Evolutionary conservation across 2,888 invertebrate genomes (phyloP), one percentile per base, ranked within the genome.

Genomic region (Parnassius orleans): DNA sequence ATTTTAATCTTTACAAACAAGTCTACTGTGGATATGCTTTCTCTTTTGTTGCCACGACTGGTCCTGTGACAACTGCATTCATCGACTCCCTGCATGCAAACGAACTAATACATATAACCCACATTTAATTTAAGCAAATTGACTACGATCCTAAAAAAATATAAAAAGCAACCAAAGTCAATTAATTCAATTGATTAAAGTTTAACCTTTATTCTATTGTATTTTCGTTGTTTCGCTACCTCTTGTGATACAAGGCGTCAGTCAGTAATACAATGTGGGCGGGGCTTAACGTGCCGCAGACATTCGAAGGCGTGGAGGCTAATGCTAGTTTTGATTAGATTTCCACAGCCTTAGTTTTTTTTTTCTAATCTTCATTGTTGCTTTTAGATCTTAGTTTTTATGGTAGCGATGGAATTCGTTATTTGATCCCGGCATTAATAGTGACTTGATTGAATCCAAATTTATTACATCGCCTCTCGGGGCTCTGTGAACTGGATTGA

Each of bases 321-420:
- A 78, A 83, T 79, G 80, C 84, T 77, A 74, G 80, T 81, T 83
- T 83, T 85, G 87, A 89, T 88, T 88, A 88, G 81, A 85, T 84
- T 85, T 77, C 79, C 77, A 81, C 79, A 80, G 84, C 82, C 84
- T 63, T 83, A 79, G 76, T 80, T 83, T 80, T 78, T 77, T 53
- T n/a, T 81, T 81, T 78, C 77, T 78, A 81, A 79, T 81, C 81
- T 81, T 80, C 78, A 78, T 80, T 82, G 73, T 73, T 73, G 70
- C 64, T 66, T 66, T 67, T 60, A 67, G 68, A 68, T 68, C 66
- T 68, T 41, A 59, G 69, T 70, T 73, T 73, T 73, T 73, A 69
- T 72, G 68, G 71, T 72, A 70, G 72, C 67, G 52, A 59, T 53
- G 69, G 71, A 70, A 71, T 72, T 69, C 63, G 68, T 69, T 72